These are phyloP conservation scores for Magallana gigas DNA, from an alignment of 1,140 invertebrate species.

Conservation along the genomic window DNA sequence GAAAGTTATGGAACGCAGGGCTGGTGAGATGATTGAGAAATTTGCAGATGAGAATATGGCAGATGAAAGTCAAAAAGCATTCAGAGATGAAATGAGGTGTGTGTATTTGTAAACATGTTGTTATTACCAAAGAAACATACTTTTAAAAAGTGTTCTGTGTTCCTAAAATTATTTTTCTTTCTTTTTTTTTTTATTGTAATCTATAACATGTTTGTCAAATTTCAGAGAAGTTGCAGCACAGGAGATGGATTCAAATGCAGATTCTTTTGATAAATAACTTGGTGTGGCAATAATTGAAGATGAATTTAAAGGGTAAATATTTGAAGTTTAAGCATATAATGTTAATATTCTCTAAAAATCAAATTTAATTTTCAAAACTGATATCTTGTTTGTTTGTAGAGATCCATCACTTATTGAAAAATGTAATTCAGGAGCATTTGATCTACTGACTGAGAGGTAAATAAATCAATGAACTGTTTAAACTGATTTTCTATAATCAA, in stretches of 20 bases:
- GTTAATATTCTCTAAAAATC: too few relatives aligned
- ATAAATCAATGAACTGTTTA: neutral
- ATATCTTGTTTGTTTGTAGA: neutral
- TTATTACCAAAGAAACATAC: too few relatives aligned
- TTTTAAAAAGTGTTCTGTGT: too few relatives aligned
- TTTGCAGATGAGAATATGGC: conserved; percentile 25
- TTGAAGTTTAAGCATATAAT: too few relatives aligned
- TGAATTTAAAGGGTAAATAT: too few relatives aligned
- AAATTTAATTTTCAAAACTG: too few relatives aligned
- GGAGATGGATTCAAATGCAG: conserved; percentile 5
- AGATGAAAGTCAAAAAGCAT: neutral
- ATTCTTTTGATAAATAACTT: too few relatives aligned
- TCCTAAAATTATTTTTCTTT: too few relatives aligned
- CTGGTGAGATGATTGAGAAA: conserved; percentile 34
- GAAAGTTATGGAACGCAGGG: conserved; percentile 32
- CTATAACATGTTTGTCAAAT: neutral
- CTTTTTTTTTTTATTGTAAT: neutral
- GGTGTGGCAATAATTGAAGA: too few relatives aligned
- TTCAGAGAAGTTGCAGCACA: conserved; percentile 14
- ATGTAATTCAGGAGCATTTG: neutral
- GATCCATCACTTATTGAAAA: neutral
- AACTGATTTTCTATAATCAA: too few relatives aligned
- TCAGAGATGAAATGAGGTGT: conserved; percentile 5
- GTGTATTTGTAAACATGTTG: neutral
- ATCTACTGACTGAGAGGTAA: conserved; percentile 4